Conservation (phyloP, 2,113 vertebrate species). For the Chaetodon auriga region DNA sequence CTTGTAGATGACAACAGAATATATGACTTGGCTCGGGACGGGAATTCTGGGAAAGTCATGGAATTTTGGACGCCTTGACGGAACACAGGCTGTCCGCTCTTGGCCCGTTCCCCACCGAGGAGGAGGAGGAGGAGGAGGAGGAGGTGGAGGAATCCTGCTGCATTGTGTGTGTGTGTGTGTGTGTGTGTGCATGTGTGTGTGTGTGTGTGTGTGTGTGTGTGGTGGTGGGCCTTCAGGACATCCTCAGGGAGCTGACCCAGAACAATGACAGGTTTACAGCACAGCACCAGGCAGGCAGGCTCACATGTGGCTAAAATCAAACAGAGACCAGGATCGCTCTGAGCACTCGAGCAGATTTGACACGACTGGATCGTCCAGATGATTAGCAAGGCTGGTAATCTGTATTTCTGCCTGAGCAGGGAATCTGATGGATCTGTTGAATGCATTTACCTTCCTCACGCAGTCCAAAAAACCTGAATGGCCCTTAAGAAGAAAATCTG, state of each 20-base stretch:
- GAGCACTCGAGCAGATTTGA: conserved; percentile 52
- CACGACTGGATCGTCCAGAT: conserved; percentile 20
- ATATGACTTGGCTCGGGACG: conserved; percentile 78
- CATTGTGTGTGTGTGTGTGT: conserved; percentile 43
- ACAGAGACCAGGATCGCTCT: conserved; percentile 31
- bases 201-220: conserved; percentile 39
- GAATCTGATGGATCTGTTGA: conserved; percentile 38
- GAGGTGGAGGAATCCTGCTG: conserved; percentile 42
- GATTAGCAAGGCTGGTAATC: conserved; percentile 45
- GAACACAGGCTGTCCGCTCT: conserved; percentile 83
- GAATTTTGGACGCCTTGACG: conserved; percentile 84
- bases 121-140: conserved; percentile 36
- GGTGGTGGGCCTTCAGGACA: conserved; percentile 56
- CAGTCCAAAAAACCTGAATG: background rate
- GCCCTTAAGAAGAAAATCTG: conserved; percentile 8
- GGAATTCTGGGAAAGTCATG: conserved; percentile 83
- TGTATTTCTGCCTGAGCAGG: conserved; percentile 24
- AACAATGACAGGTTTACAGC: conserved; percentile 79
- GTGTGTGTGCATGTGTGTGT: conserved; percentile 37
- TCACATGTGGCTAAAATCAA: conserved; percentile 61
- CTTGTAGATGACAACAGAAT: conserved; percentile 78
- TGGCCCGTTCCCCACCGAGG: conserved; percentile 57
- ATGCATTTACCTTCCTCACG: conserved; percentile 32
- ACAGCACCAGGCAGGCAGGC: conserved; percentile 28
- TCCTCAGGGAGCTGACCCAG: conserved; percentile 71